Evolutionary conservation across 2,113 vertebrate genomes (phyloP), one percentile per base, ranked within the genome.

Genomic region (Verasper variegatus): DNA sequence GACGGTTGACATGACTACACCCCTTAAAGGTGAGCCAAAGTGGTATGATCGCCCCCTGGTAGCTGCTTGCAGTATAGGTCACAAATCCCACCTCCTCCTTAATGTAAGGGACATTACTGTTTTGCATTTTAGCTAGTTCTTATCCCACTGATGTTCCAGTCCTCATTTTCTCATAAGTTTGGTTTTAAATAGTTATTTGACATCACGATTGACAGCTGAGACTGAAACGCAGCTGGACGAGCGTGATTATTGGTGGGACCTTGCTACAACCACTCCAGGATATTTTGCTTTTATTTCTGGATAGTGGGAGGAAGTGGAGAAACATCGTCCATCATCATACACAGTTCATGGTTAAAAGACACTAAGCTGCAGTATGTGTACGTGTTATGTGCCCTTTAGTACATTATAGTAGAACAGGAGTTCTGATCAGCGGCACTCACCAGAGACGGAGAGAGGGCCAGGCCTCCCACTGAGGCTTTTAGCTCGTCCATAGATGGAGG

Each of bases 381-480:
- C 5, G 4, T 26, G 24, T 54, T 31, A 31, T 31, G 31, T 31
- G 31, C 26, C 37, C 21, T 64, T 78, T 20, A 27, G 59, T 47
- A 1, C n/a, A 66, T 49, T 56, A 37, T 7, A 37, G 37, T 6
- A 59, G 8, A 64, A 78, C 64, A 20, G 59, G 26, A 56, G 63
- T 26, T 45, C 52, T 24, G 69, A 70, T 76, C 42, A 63, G 60
- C 42, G 15, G 67, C 2, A 3, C 96, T 96, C 95, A 99, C 98
- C 97, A 99, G 94, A 0, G 98, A 98, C 0, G 98, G 97, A 3
- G 97, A 98, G 11, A 99, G 96, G 0, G 97, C 96, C 20, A 99
- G 95, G 89, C 96, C 97, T 78, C 98, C 97, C 21, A 99, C 88
- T 0, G 98, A 99, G 0, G 97, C 98, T 87, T 96, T 97, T 51